Percentiles rank a stretch among this genome's conserved stretches.
These are phyloP conservation scores for Tinamus major DNA, from an alignment of 2,797 vertebrate genomes.

Conservation along the genomic window DNA sequence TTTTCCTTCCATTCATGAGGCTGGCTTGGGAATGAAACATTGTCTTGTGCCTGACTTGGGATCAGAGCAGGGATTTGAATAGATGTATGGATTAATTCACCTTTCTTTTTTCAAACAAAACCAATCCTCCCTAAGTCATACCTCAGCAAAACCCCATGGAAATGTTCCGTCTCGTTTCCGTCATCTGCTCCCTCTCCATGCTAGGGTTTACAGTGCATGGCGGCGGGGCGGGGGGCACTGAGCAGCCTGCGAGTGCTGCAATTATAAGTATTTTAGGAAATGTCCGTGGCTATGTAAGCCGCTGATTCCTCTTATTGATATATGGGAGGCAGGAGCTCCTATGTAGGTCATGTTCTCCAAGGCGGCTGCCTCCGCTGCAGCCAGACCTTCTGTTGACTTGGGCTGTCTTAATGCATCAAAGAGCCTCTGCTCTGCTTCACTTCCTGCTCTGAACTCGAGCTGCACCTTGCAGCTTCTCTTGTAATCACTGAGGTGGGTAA, in stretches of 20 bases:
- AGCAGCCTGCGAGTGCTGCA: not conserved
- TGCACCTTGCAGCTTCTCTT: conserved; percentile 34
- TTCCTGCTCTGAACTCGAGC: conserved; percentile 59
- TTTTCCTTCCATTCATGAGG: conserved; percentile 71
- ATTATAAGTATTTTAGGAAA: conserved; percentile 54
- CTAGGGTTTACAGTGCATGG: not conserved
- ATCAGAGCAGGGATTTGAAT: conserved; percentile 44
- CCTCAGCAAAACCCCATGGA: conserved; percentile 13
- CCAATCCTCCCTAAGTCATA: conserved; percentile 29
- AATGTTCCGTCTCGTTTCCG: conserved; percentile 23
- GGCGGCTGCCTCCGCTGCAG: conserved; percentile 49
- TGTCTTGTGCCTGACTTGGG: conserved; percentile 45
- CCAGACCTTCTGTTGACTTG: conserved; percentile 67
- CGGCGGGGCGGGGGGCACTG: not conserved
- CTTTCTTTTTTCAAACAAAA: conserved; percentile 51
- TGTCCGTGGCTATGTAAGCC: conserved; percentile 1
- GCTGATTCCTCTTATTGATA: conserved; percentile 41
- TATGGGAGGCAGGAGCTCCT: conserved; percentile 50
- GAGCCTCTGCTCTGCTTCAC: conserved; percentile 49
- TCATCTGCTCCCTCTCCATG: not conserved
- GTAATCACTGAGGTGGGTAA: conserved; percentile 60
- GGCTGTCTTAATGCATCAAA: conserved; percentile 51
- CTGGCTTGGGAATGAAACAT: conserved; percentile 33
- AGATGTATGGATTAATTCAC: conserved; percentile 27
- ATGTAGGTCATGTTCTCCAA: conserved; percentile 71